phyloP scores from a whole-genome alignment of 2,797 vertebrate genomes.

The Cirrhinus molitorella region DNA sequence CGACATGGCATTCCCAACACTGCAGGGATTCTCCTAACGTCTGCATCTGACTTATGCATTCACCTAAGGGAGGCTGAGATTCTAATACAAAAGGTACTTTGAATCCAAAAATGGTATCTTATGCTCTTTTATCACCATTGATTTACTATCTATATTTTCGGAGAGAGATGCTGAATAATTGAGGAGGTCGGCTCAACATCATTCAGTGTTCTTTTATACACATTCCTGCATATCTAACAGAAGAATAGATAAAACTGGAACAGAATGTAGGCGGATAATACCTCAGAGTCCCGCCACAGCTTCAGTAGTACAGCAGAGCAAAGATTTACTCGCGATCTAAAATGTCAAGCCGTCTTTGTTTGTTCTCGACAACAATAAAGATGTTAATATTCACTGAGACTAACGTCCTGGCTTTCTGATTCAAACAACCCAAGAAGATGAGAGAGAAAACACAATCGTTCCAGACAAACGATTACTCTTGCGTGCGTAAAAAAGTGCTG shows the following conservation, averaged over 20 bases:
- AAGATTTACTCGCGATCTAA: slow-evolving; percentile 37
- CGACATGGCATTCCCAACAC: slow-evolving; percentile 49
- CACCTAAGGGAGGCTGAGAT: slow-evolving; percentile 72
- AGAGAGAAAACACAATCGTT: slow-evolving; percentile 57
- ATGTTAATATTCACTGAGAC: slow-evolving; percentile 8
- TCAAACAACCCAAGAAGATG: slow-evolving; percentile 49
- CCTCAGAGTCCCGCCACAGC: slow-evolving; percentile 14
- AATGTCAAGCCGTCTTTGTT: slow-evolving; percentile 46
- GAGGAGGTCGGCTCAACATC: slow-evolving; percentile 71
- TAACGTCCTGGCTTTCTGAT: not conserved
- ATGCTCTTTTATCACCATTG: slow-evolving; percentile 82
- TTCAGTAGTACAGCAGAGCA: slow-evolving; percentile 26
- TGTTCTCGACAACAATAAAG: slow-evolving; percentile 45
- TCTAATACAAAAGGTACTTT: slow-evolving; percentile 78
- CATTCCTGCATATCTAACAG: slow-evolving; percentile 68
- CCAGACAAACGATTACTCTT: slow-evolving; percentile 68
- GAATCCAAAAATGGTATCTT: slow-evolving; percentile 78
- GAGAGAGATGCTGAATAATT: slow-evolving; percentile 80
- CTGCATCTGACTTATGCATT: slow-evolving; percentile 74
- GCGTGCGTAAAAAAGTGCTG: slow-evolving; percentile 59
- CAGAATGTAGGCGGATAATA: slow-evolving; percentile 40
- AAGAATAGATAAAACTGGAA: slow-evolving; percentile 70
- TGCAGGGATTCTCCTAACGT: slow-evolving; percentile 63
- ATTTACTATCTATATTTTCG: slow-evolving; percentile 76
- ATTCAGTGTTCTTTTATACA: slow-evolving; percentile 74